Evolutionary conservation across 2,113 vertebrate species (phyloP).

Genomic region (Stigmatopora nigra): DNA sequence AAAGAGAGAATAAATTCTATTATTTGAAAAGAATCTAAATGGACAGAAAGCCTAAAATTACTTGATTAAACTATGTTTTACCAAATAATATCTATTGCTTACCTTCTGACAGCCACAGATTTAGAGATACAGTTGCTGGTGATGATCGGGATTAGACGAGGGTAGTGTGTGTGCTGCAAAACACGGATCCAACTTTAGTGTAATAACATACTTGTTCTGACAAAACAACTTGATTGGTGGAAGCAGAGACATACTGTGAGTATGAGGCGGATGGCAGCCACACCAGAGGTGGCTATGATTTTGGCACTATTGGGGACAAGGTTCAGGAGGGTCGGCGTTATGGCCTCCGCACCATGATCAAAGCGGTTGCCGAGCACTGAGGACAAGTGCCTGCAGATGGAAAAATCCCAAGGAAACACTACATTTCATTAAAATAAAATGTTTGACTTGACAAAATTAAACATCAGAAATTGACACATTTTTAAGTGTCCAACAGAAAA

Average conservation of each 20-base stretch:
- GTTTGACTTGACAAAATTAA: not conserved
- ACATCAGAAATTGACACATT: not conserved
- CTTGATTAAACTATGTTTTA: not conserved
- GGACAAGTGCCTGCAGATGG: slow-evolving; percentile 78
- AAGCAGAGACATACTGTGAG: slow-evolving; percentile 73
- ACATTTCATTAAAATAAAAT: not conserved
- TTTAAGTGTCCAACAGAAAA: not conserved
- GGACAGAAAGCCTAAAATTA: not conserved
- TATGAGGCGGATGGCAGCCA: slow-evolving; percentile 84
- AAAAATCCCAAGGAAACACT: not conserved
- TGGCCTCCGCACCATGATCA: slow-evolving; percentile 89
- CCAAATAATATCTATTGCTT: slow-evolving; percentile 9
- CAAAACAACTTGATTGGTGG: not conserved
- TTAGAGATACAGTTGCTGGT: slow-evolving; percentile 90
- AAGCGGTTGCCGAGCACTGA: slow-evolving; percentile 83
- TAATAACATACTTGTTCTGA: too few species aligned
- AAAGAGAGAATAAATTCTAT: not conserved
- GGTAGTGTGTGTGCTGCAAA: slow-evolving; percentile 87
- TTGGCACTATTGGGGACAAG: slow-evolving; percentile 92
- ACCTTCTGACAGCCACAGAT: slow-evolving; percentile 91
- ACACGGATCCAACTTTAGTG: not conserved
- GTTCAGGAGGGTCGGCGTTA: slow-evolving; percentile 85
- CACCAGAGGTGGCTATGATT: slow-evolving; percentile 90
- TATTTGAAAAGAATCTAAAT: not conserved
- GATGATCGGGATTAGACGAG: slow-evolving; percentile 93